phyloP scores from a whole-genome alignment of 2,888 invertebrate species.

The Ochlodes sylvanus region DNA sequence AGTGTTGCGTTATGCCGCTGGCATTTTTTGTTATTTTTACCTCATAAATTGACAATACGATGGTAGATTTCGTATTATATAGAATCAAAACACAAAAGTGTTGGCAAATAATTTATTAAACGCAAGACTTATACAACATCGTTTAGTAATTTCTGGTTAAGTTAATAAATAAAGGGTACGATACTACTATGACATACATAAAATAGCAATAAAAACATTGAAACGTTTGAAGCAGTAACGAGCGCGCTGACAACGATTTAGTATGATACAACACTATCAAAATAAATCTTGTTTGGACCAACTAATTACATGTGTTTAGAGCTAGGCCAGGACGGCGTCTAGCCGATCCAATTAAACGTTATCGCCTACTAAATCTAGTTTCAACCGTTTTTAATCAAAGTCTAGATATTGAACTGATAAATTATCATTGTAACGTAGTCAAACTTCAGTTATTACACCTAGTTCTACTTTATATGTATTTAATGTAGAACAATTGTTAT shows the following conservation, averaged over 20 bases:
- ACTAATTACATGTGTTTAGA: slow-evolving; percentile 18
- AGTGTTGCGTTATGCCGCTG: no score
- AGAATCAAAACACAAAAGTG: no score
- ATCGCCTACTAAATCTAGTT: slow-evolving; percentile 17
- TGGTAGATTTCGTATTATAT: no score
- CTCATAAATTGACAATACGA: no score
- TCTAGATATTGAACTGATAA: not conserved
- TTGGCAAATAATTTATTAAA: no score
- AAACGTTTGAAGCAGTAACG: not conserved
- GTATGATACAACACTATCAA: not conserved
- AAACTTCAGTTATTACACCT: no score
- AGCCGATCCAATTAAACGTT: slow-evolving; percentile 15
- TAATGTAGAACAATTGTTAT: no score
- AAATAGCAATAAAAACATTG: not conserved
- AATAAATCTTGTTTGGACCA: slow-evolving; percentile 16
- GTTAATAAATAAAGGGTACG: no score
- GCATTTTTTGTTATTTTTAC: no score
- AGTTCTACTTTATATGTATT: no score
- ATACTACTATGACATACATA: not conserved
- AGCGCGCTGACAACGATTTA: not conserved
- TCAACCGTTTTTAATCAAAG: slow-evolving; percentile 6
- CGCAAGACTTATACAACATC: no score
- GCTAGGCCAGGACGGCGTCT: not conserved
- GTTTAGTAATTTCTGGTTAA: no score
- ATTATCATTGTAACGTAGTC: not conserved